A percentile compares a stretch with the other conserved stretches of the same genome.
Conservation (phyloP, 2,113 vertebrate genomes). For the Oreochromis niloticus region DNA sequence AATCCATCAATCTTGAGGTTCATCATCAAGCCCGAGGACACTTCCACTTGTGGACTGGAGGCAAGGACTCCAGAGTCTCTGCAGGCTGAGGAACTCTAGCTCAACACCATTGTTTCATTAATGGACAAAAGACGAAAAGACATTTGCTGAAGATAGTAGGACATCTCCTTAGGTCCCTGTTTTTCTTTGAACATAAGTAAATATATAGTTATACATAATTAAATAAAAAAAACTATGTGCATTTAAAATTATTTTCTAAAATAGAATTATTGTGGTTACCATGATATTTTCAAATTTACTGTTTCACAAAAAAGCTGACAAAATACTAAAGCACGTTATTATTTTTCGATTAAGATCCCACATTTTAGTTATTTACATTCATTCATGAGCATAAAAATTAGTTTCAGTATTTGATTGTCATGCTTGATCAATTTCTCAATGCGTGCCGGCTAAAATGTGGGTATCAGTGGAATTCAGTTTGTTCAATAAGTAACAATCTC, state of each 20-base stretch:
- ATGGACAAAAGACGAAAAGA: neutral
- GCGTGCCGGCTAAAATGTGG: neutral
- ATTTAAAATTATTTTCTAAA: neutral
- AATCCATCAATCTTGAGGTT: neutral
- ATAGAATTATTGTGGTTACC: neutral
- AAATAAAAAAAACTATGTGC: neutral
- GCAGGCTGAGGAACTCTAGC: neutral
- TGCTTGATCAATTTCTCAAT: neutral
- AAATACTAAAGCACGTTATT: neutral
- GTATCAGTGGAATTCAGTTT: neutral
- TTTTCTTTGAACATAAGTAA: neutral
- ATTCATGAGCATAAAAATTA: neutral
- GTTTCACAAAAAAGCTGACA: neutral
- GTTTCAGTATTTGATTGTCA: neutral
- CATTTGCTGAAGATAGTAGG: neutral
- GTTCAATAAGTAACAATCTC: neutral
- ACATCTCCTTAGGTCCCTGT: neutral
- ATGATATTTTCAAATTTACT: neutral
- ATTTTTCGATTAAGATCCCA: fast-evolving
- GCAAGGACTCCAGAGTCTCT: neutral
- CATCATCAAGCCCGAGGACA: neutral
- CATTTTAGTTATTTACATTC: neutral
- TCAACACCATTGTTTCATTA: neutral
- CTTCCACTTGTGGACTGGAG: neutral
- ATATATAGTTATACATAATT: neutral